Evolutionary conservation across 2,113 vertebrate genomes (phyloP), one percentile per base, ranked within the genome.

Genomic region (Vireo altiloquus): DNA sequence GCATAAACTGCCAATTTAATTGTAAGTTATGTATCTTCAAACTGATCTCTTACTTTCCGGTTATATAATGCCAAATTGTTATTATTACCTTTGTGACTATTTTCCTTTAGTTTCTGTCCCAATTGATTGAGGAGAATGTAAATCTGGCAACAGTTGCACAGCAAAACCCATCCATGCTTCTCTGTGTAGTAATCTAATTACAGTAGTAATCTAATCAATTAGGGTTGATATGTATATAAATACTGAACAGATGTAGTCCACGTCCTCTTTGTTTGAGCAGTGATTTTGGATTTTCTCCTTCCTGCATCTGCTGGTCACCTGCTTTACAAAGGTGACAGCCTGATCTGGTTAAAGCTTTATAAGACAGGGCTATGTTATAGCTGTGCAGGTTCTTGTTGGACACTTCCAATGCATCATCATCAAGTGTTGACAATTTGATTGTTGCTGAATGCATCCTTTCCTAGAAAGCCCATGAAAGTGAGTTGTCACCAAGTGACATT

Each of bases 361-460:
- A 42, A 24, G 39, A 27, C 0, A 42, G 5, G 37, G 10, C 3
- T 28, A 0, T 44, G 17, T 11, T 44, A 31, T 2, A 63, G 15
- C 20, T 64, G 10, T n/a, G 15, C 9, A 27, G 6, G n/a, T 15
- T 89, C 35, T 52, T 37, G 27, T 46, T 23, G 33, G 25, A n/a
- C 53, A 22, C 7, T 57, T 82, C 37, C 30, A 20, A 1, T 31
- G 53, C 27, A 24, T 53, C 49, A 24, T 53, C 49, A n/a, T 1
- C 0, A 0, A 52, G 19, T 4, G 19, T 1, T 56, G 35, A 35
- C 22, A 19, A 33, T 54, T 33, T 54, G 13, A 24, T 35, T 65
- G 42, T 30, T n/a, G n/a, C n/a, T 37, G 24, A 5, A 27, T 0
- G 0, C 7, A 37, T 68, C 5, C 9, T 59, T 71, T 47, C 47